Base-by-base conservation (phyloP, 2,888 invertebrate species). In the Heteromurus nitidus region DNA sequence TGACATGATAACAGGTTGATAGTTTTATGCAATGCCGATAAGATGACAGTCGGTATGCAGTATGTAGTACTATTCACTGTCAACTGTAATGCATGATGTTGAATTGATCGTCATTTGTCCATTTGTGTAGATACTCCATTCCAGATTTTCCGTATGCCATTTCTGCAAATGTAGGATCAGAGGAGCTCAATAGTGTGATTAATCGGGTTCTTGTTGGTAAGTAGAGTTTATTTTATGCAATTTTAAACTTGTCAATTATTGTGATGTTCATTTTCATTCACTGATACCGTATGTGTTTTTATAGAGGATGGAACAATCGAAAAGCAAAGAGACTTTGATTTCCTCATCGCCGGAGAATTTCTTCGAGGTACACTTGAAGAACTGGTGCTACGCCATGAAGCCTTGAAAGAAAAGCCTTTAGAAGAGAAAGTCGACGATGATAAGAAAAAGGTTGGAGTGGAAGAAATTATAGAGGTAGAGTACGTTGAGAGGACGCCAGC, bases 401-500 rank as follows among this genome's bases (percentile, higher is more conserved):
- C 93, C 83, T 93, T 94, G 81, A 94, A 93, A 87, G 92, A 58
- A 44, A 72, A 79, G 67, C 36, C 28, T 44, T 74, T 24, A 7
- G 74, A 42, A 13, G 73, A 77, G 11, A 22, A 42, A 22, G 67
- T 67, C 16, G 75, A 64, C 0, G 69, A 70, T 31, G 50, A 22
- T 3, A 26, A 18, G 2, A 58, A 16, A 16, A 76, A 75, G 31
- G 91, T 94, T 11, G 95, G 95, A 0, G 93, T 93, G 65, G 98
- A 99, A 91, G 92, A 93, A 72, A 94, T 95, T 11, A 90, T 98
- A 85, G 94, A 95, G 85, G 92, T 99, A 68, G 98, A 99, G 90
- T 99, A 98, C 90, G 91, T 98, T 24, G 95, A 96, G 89, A 93
- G 95, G 87, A 94, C 94, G 87, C 96, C 97, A 13, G 94, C 98